Evolutionary conservation across 1,140 invertebrate genomes (phyloP).

Genomic region (Dreissena polymorpha): DNA sequence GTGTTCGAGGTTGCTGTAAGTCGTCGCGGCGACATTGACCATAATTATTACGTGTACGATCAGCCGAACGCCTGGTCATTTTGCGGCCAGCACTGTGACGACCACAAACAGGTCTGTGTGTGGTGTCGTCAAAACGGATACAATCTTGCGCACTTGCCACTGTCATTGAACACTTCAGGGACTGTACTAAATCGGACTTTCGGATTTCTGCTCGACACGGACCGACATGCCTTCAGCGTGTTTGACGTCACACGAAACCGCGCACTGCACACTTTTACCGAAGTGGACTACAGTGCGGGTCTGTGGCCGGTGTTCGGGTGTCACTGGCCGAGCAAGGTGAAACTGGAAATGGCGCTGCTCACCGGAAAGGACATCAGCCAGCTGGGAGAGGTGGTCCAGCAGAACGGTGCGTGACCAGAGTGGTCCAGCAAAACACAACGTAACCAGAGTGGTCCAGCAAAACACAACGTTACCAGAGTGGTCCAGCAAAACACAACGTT

Average conservation of each 20-base stretch:
- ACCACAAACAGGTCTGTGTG: slow-evolving; percentile 59
- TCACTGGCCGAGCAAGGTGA: slow-evolving; percentile 65
- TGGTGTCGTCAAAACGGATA: slow-evolving; percentile 62
- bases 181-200: slow-evolving; percentile 43
- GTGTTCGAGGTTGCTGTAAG: slow-evolving; percentile 63
- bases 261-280: slow-evolving; percentile 55
- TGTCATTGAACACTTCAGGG: slow-evolving; percentile 45
- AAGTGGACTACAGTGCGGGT: slow-evolving; percentile 43
- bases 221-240: slow-evolving; percentile 49
- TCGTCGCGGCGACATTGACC: slow-evolving; percentile 58
- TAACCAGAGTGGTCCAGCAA: too few relatives aligned
- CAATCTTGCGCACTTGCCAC: slow-evolving; percentile 49
- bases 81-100: slow-evolving; percentile 64
- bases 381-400: slow-evolving; percentile 23
- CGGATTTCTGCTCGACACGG: slow-evolving; percentile 61
- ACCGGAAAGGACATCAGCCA: slow-evolving; percentile 54
- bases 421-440: neutral
- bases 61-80: slow-evolving; percentile 62
- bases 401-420: neutral
- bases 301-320: slow-evolving; percentile 64
- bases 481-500: neutral
- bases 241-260: slow-evolving; percentile 50
- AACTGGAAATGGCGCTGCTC: slow-evolving; percentile 56
- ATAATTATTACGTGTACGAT: slow-evolving; percentile 62
- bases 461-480: neutral